Evolutionary conservation across 1,140 invertebrate species (phyloP), one percentile per base, ranked within the genome.

Genomic region (Drosophila suzukii): DNA sequence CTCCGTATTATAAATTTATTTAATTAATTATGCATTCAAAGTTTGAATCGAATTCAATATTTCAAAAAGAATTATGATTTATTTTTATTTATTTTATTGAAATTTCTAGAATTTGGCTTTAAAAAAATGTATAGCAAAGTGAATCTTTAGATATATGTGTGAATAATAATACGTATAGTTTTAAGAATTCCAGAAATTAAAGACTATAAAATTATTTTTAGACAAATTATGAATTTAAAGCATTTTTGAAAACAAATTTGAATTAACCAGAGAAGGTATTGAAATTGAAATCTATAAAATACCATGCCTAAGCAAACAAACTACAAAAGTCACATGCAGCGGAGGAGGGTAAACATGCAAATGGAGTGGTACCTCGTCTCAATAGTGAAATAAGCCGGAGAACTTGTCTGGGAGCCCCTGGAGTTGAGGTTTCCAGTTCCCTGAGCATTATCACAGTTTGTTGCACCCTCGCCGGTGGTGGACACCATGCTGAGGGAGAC

Each of bases 341-440:
- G 53, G n/a, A 49, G 53, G 12, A 49, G 38, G 13, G 55, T 8
- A 34, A 10, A 41, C 47, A 55, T 67, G 47, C 62, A 55, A 15
- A 32, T n/a, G 11, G 39, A 73, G 71, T 20, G 20, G 20, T 89
- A 89, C 83, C 84, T 89, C 76, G 83, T 86, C 72, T 88, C 84
- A 47, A 82, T 62, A 53, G 84, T 88, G 44, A 89, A 88, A 81
- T 86, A 86, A 59, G 82, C 56, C 63, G 81, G 59, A 27, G 81
- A 72, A 58, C 58, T 74, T 44, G 71, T 32, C 39, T 70, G 34
- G 57, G 73, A 68, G 60, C 39, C 30, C 34, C 47, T 56, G n/a
- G 63, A 74, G 62, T 61, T 79, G 38, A 41, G 43, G 39, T 70
- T 51, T n/a, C 8, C 49, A 32, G n/a, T 17, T 30, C 41, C 43